phyloP scores from a whole-genome alignment of 2,797 vertebrate species.

The Cyclopterus lumpus region DNA sequence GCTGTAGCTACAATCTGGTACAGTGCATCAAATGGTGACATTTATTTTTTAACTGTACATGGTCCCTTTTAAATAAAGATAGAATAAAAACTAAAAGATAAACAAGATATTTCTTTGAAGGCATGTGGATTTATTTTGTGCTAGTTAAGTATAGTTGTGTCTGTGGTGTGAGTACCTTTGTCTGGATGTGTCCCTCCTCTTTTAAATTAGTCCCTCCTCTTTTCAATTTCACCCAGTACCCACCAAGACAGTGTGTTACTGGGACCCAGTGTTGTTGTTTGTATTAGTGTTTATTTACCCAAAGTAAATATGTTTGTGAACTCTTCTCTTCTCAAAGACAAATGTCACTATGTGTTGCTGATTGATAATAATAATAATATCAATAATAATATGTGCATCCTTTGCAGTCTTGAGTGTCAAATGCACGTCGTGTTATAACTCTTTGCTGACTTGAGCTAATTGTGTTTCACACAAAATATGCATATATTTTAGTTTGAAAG shows the following conservation, averaged over 20 bases:
- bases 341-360: neutral
- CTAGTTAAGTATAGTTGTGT: neutral
- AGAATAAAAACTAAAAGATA: too few relatives aligned
- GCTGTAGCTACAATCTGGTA: too few relatives aligned
- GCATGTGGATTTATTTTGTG: neutral
- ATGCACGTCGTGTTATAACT: neutral
- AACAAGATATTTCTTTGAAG: neutral
- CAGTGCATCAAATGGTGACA: too few relatives aligned
- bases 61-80: too few relatives aligned
- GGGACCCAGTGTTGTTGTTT: neutral
- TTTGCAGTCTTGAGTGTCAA: neutral
- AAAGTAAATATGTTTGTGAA: neutral
- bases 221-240: neutral
- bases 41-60: too few relatives aligned
- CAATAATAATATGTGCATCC: neutral
- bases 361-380: neutral
- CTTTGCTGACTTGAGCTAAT: too few relatives aligned
- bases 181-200: neutral
- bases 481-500: neutral
- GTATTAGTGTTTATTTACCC: neutral
- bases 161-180: neutral
- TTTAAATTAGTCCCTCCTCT: neutral
- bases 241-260: neutral
- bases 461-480: too few relatives aligned
- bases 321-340: neutral